phyloP scores from a whole-genome alignment of 2,797 vertebrate species.

The Anguilla marmorata region DNA sequence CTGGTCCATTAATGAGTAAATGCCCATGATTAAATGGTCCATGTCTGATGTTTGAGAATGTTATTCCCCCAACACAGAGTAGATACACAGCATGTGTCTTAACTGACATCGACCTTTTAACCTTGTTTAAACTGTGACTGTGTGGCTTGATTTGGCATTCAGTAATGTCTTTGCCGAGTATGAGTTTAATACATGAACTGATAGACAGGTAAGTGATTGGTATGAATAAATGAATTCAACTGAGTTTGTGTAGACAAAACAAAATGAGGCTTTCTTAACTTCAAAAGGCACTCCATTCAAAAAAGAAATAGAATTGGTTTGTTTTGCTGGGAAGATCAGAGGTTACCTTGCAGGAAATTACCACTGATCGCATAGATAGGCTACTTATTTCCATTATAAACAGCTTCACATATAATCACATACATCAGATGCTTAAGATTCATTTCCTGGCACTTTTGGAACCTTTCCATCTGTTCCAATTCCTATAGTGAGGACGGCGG shows the following conservation, averaged over 20 bases:
- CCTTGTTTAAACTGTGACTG: too few relatives aligned
- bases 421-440: neutral
- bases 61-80: too few relatives aligned
- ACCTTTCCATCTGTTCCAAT: neutral
- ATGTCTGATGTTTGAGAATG: too few relatives aligned
- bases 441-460: neutral
- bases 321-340: too few relatives aligned
- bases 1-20: too few relatives aligned
- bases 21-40: too few relatives aligned
- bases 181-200: too few relatives aligned
- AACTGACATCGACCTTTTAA: too few relatives aligned
- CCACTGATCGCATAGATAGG: neutral
- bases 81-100: too few relatives aligned
- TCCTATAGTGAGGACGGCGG: neutral
- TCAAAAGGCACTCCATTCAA: neutral
- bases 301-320: neutral
- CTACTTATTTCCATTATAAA: neutral
- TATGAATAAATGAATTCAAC: neutral
- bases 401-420: neutral
- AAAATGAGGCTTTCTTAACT: neutral
- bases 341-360: neutral
- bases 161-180: neutral
- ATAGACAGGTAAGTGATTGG: neutral
- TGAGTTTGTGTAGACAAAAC: too few relatives aligned
- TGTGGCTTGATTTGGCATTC: neutral